Conservation (phyloP, 2,797 vertebrate genomes). For the Cynopterus sphinx region DNA sequence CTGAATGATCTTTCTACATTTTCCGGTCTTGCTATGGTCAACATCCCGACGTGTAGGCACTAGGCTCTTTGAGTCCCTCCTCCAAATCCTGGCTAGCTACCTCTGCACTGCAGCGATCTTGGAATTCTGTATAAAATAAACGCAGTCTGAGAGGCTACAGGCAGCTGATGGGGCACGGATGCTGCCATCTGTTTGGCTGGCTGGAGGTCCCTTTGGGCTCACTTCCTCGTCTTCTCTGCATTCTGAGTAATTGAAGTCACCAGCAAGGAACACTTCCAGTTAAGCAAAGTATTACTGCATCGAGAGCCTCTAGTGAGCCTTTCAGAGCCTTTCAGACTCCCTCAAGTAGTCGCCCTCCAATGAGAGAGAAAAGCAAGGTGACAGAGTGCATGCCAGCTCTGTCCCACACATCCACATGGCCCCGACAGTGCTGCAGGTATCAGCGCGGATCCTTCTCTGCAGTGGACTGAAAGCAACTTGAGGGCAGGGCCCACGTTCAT, state of each 20-base stretch:
- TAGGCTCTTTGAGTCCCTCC: too few relatives aligned
- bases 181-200: not conserved
- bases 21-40: not conserved
- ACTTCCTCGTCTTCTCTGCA: not conserved
- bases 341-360: not conserved
- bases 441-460: not conserved
- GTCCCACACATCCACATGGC: accelerated
- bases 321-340: accelerated
- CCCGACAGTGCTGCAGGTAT: accelerated
- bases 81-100: not conserved
- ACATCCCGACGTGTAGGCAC: accelerated
- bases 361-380: not conserved
- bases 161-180: not conserved
- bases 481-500: not conserved
- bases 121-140: not conserved
- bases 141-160: not conserved
- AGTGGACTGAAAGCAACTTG: not conserved
- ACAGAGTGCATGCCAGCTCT: not conserved
- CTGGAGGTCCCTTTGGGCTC: not conserved
- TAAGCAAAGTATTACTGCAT: not conserved
- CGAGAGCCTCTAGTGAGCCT: too few relatives aligned
- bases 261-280: not conserved
- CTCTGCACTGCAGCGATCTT: not conserved
- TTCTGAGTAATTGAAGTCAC: not conserved
- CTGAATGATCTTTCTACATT: not conserved